These are phyloP conservation scores for Ophiothrix spiculata DNA, from an alignment of 35 echinoderm and acorn worm genomes.

Conservation along the genomic window DNA sequence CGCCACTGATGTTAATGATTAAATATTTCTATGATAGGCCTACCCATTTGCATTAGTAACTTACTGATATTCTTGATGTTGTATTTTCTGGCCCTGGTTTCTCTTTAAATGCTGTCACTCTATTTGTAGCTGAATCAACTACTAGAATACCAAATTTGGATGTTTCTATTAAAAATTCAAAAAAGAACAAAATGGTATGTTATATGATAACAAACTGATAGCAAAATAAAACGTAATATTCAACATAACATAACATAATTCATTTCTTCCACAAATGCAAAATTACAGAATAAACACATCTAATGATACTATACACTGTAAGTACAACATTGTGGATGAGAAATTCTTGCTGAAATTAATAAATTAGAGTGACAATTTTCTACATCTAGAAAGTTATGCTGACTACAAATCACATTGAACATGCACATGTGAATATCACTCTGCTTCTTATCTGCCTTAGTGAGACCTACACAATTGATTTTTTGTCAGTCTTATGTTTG, in stretches of 20 bases:
- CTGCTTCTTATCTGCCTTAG: no score
- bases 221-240: background rate
- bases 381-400: background rate
- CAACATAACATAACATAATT: no score
- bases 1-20: no score
- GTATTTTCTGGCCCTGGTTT: constrained; percentile 69
- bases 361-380: background rate
- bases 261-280: no score
- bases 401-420: background rate
- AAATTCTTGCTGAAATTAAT: background rate
- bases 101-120: constrained; percentile 64
- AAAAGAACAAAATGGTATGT: background rate
- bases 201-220: background rate
- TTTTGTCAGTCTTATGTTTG: no score
- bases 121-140: constrained; percentile 37
- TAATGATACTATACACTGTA: no score
- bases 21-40: no score
- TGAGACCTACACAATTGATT: no score
- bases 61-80: constrained; percentile 68
- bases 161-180: constrained; percentile 50
- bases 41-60: no score
- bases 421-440: background rate
- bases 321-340: background rate
- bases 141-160: constrained; percentile 66
- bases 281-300: no score